These are phyloP conservation scores for Cirrhinus mrigala DNA, from an alignment of 2,797 vertebrate genomes.

Conservation along the genomic window DNA sequence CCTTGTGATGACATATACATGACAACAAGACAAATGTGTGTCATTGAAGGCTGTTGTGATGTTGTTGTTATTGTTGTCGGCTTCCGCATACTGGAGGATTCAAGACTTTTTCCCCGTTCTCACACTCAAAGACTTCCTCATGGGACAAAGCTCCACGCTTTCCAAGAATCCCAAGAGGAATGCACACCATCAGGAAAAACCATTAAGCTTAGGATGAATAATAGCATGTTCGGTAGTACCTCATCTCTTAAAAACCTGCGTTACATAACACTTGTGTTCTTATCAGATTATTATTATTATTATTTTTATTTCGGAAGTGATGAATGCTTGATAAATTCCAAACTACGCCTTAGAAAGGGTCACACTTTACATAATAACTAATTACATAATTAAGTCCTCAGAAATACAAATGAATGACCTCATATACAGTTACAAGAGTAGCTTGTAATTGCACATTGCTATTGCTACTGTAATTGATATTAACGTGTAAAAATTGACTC, in stretches of 20 bases:
- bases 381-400: background rate
- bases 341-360: background rate
- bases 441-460: conserved; percentile 9
- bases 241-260: background rate
- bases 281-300: background rate
- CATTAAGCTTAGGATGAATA: conserved; percentile 13
- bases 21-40: conserved; percentile 6
- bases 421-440: background rate
- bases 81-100: conserved; percentile 29
- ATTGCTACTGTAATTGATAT: background rate
- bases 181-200: conserved; percentile 23
- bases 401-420: conserved; percentile 4
- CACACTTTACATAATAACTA: background rate
- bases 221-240: background rate
- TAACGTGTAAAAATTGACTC: background rate
- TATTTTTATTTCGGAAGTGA: background rate
- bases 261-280: conserved; percentile 4
- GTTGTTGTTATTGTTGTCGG: conserved; percentile 35
- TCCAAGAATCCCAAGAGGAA: conserved; percentile 41
- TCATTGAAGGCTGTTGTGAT: background rate
- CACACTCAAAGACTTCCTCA: conserved; percentile 32
- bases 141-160: conserved; percentile 14
- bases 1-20: conserved; percentile 2
- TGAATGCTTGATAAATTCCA: background rate
- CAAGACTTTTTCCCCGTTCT: conserved; percentile 16